Base-by-base conservation (phyloP, 37 sponge, comb jelly and placozoan species). In the Bolinopsis microptera region DNA sequence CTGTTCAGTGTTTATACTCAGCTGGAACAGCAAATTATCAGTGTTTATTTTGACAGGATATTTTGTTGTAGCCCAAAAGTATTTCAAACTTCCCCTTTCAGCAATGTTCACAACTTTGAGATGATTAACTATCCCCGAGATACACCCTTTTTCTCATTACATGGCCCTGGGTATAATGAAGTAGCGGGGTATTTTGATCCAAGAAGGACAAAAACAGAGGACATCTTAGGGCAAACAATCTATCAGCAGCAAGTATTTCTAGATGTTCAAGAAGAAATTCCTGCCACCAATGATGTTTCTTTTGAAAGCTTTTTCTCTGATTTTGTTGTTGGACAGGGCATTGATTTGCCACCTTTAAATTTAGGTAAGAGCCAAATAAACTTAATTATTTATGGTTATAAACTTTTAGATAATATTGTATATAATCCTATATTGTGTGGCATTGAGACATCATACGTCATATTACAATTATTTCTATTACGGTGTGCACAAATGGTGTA, bases 121-220 rank as follows among this genome's bases (percentile, higher is more conserved):
- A 77, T 77, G 80, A 77, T 32, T 9, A 77, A 27, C 35, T 34
- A 77, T 32, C 80, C 80, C 16, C 34, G 80, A 18, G 32, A 77
- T 35, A 77, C 80, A 32, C 80, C 80, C 27, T 77, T 77, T 35
- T 77, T 77, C 80, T 77, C 80, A 32, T 32, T 77, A 33, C 80
- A 77, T 77, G 80, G 80, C 1, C 34, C 34, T 35, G 80, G 33
- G 3, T 77, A 77, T 77, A 36, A 77, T 22, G 35, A 32, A 28
- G 9, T 77, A 35, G 80, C 36, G 2, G 33, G 16, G 32, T 77
- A 35, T 77, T 77, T 77, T 77, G 80, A 77, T 35, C 80, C 80
- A 1, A 31, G 80, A 77, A 77, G 80, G 18, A 77, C 80, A 35
- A 77, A 77, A 35, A 77, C 36, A 16, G 0, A 35, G 33, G 80